Evolutionary conservation across 1,140 invertebrate species (phyloP).

Genomic region (Achatina immaculata): DNA sequence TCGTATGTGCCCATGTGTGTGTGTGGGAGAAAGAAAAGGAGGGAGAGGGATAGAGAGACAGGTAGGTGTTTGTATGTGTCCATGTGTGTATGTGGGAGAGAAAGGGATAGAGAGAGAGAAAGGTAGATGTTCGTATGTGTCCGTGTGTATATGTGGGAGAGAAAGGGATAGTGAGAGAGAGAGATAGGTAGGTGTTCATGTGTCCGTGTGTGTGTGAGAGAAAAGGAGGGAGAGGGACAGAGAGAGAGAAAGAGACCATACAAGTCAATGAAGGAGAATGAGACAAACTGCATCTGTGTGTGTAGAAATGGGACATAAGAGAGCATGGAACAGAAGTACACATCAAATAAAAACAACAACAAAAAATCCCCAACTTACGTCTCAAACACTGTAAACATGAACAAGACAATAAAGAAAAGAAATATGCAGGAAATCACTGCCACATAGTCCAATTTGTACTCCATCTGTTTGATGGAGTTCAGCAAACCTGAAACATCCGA

Average conservation of each 20-base stretch:
- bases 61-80: neutral
- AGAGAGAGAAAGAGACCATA: neutral
- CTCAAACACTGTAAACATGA: conserved; percentile 91
- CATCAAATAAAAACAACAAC: neutral
- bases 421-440: conserved; percentile 83
- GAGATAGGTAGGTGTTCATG: neutral
- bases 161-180: too few relatives aligned
- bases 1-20: neutral
- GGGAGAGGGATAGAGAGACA: conserved; percentile 13
- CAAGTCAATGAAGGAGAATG: neutral
- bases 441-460: conserved; percentile 78
- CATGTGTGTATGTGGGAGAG: neutral
- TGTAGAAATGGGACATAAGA: neutral
- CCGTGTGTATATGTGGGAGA: too few relatives aligned
- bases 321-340: neutral
- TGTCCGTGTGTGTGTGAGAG: conserved; percentile 2
- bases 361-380: conserved; percentile 74
- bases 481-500: neutral
- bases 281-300: neutral
- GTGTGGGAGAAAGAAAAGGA: neutral
- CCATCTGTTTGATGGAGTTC: neutral
- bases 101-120: neutral
- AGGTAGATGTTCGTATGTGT: too few relatives aligned
- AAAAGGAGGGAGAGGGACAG: neutral
- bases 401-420: conserved; percentile 87